phyloP scores from a whole-genome alignment of 1,140 invertebrate species.

The Dendroctonus valens region DNA sequence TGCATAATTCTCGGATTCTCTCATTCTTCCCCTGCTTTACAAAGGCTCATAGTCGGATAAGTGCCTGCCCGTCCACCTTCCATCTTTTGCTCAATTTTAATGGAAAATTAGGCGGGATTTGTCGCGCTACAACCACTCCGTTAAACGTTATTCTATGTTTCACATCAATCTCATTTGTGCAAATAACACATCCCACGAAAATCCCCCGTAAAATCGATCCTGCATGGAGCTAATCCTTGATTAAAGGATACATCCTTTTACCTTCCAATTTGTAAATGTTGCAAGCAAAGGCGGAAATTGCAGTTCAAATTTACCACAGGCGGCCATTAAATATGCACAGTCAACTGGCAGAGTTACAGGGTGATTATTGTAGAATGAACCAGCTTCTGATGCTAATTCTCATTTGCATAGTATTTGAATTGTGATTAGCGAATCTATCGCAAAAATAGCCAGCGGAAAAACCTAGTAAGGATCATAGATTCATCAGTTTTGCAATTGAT shows the following conservation, averaged over 20 bases:
- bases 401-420: too few relatives aligned
- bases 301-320: too few relatives aligned
- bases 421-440: too few relatives aligned
- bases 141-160: not conserved
- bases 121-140: not conserved
- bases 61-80: not conserved
- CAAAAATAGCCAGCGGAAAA: too few relatives aligned
- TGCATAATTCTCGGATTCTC: not conserved
- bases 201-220: not conserved
- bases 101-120: not conserved
- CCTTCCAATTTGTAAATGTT: too few relatives aligned
- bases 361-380: too few relatives aligned
- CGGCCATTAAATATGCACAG: too few relatives aligned
- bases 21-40: not conserved
- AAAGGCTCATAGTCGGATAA: not conserved
- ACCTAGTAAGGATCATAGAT: too few relatives aligned
- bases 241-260: not conserved
- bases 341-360: too few relatives aligned
- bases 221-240: not conserved
- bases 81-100: not conserved
- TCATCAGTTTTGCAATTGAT: too few relatives aligned
- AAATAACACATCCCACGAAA: not conserved
- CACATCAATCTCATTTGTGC: not conserved
- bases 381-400: too few relatives aligned
- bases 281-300: too few relatives aligned